Evolutionary conservation across 2,888 invertebrate species (phyloP).

Genomic region (Lithophane leautieri): DNA sequence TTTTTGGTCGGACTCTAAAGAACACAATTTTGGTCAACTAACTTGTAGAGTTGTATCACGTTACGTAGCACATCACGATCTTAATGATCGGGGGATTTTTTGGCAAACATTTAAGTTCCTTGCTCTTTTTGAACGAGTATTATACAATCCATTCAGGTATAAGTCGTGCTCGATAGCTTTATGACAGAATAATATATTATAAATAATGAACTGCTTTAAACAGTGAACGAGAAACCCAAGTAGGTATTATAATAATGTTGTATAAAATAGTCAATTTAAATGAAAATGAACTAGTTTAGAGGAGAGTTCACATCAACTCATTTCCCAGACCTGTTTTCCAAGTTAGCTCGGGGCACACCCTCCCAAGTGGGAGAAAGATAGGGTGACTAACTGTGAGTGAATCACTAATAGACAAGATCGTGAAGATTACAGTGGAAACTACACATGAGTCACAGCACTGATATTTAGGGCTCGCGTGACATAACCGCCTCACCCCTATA

Average conservation of each 20-base stretch:
- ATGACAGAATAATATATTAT: neutral
- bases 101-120: too few species aligned
- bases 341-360: conserved; percentile 13
- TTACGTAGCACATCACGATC: too few species aligned
- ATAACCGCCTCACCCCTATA: neutral
- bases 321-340: neutral
- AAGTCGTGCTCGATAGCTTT: neutral
- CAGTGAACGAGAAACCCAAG: neutral
- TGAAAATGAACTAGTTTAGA: neutral
- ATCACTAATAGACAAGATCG: conserved; percentile 26
- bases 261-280: neutral
- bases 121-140: too few species aligned
- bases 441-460: conserved; percentile 29
- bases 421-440: conserved; percentile 16
- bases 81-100: too few species aligned
- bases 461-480: conserved; percentile 7
- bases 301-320: neutral
- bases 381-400: conserved; percentile 26
- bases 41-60: too few species aligned
- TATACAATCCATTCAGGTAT: neutral
- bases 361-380: conserved; percentile 10
- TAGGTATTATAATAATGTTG: neutral
- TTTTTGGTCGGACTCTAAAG: too few species aligned
- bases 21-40: too few species aligned
- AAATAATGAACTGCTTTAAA: neutral